Evolutionary conservation across 2,888 invertebrate genomes (phyloP).

Genomic region (Cotesia congregata): DNA sequence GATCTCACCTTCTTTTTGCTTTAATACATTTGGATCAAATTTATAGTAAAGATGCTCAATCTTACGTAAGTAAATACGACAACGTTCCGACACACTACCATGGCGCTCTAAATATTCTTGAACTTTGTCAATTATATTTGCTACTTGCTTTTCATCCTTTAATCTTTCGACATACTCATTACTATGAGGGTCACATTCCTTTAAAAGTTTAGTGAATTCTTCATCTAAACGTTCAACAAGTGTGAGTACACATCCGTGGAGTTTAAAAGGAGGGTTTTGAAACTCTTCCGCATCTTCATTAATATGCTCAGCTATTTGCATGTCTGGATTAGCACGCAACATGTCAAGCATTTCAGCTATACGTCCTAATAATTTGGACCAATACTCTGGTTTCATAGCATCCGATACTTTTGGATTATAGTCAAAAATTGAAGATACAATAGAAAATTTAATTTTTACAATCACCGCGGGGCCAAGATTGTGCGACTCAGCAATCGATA

Average conservation of each 20-base stretch:
- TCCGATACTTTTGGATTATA: conserved; percentile 98
- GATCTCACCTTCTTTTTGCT: conserved; percentile 79
- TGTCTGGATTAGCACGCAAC: conserved; percentile 80
- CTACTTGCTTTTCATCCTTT: conserved; percentile 93
- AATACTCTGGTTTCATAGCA: conserved; percentile 97
- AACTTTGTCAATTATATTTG: conserved; percentile 90
- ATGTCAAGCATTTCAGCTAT: conserved; percentile 88
- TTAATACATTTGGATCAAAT: conserved; percentile 88
- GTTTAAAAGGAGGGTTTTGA: conserved; percentile 79
- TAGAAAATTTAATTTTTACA: conserved; percentile 92
- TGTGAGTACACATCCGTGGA: conserved; percentile 93
- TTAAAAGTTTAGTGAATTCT: conserved; percentile 96
- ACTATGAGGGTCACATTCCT: conserved; percentile 97
- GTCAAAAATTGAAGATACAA: conserved; percentile 96
- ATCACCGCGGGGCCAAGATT: conserved; percentile 90
- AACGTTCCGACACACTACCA: conserved; percentile 87
- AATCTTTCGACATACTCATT: conserved; percentile 95
- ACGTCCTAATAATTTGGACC: conserved; percentile 88
- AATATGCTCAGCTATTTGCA: conserved; percentile 88
- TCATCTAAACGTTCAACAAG: conserved; percentile 96
- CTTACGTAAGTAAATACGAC: conserved; percentile 93
- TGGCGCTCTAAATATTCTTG: conserved; percentile 82
- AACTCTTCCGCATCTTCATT: conserved; percentile 90
- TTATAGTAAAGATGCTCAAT: conserved; percentile 99
- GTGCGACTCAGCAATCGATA: conserved; percentile 87